These are phyloP conservation scores for Telmatherina bonti DNA, from an alignment of 2,797 vertebrate genomes.

Conservation along the genomic window DNA sequence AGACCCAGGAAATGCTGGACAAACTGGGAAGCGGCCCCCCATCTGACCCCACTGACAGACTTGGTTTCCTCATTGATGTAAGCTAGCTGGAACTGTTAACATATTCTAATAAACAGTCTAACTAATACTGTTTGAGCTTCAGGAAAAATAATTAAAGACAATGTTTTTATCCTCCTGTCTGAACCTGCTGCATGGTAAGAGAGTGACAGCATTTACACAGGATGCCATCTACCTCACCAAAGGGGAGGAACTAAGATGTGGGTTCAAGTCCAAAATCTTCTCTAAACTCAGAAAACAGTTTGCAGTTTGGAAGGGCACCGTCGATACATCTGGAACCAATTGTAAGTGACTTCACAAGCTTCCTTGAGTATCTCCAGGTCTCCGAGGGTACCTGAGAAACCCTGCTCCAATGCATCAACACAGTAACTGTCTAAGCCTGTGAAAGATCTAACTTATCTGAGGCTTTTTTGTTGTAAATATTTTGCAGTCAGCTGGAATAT, in stretches of 20 bases:
- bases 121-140: not conserved
- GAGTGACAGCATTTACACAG: slow-evolving; percentile 78
- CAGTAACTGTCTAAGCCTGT: too few relatives aligned
- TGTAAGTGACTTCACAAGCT: slow-evolving; percentile 53
- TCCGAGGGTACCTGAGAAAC: too few relatives aligned
- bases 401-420: too few relatives aligned
- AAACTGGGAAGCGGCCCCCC: slow-evolving; percentile 77
- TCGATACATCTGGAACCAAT: slow-evolving; percentile 18
- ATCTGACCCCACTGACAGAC: slow-evolving; percentile 57
- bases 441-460: too few relatives aligned
- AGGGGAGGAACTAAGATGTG: slow-evolving; percentile 79
- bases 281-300: slow-evolving; percentile 74
- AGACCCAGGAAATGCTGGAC: slow-evolving; percentile 81
- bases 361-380: too few relatives aligned
- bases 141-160: not conserved
- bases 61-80: slow-evolving; percentile 77
- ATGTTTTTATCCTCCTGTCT: not conserved
- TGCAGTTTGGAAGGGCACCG: slow-evolving; percentile 58
- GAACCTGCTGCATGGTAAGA: slow-evolving; percentile 51
- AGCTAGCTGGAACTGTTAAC: slow-evolving; percentile 26
- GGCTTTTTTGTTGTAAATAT: too few relatives aligned
- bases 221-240: slow-evolving; percentile 72
- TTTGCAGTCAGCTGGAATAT: slow-evolving; percentile 75
- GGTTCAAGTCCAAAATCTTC: slow-evolving; percentile 70
- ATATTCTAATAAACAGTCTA: not conserved